A percentile compares a stretch with the other conserved stretches of the same genome.
These are phyloP conservation scores for Aleiodes sp. DNA, from an alignment of 1,140 invertebrate genomes.

Conservation along the genomic window DNA sequence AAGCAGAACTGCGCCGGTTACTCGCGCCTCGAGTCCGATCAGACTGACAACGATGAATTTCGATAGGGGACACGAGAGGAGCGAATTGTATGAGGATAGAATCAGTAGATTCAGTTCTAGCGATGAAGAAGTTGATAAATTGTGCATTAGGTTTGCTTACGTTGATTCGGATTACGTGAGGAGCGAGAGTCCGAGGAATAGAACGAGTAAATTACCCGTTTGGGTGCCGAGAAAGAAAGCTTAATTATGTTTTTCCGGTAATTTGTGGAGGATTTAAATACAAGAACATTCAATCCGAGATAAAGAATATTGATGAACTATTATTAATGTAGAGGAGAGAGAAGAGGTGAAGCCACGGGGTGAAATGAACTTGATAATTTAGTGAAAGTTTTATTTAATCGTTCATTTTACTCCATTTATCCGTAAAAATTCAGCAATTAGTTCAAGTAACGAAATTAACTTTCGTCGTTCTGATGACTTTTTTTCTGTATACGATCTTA, in stretches of 20 bases:
- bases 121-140: constrained; percentile 59
- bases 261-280: neutral
- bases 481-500: too few species aligned
- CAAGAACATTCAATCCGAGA: too few species aligned
- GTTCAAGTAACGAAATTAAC: too few species aligned
- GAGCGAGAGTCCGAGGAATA: constrained; percentile 34
- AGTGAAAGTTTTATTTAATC: too few species aligned
- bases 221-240: constrained; percentile 49
- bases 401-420: too few species aligned
- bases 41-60: constrained; percentile 45
- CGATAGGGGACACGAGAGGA: constrained; percentile 31
- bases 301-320: too few species aligned
- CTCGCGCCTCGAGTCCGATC: constrained; percentile 59
- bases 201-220: constrained; percentile 49
- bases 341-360: too few species aligned
- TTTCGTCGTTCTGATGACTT: too few species aligned
- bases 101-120: constrained; percentile 53
- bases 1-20: constrained; percentile 60
- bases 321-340: too few species aligned
- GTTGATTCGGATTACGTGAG: constrained; percentile 38
- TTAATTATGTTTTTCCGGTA: neutral
- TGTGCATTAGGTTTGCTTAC: constrained; percentile 55
- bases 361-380: too few species aligned
- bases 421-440: too few species aligned
- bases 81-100: neutral